Base-by-base conservation (phyloP, 2,888 invertebrate species). In the Limnephilus lunatus region DNA sequence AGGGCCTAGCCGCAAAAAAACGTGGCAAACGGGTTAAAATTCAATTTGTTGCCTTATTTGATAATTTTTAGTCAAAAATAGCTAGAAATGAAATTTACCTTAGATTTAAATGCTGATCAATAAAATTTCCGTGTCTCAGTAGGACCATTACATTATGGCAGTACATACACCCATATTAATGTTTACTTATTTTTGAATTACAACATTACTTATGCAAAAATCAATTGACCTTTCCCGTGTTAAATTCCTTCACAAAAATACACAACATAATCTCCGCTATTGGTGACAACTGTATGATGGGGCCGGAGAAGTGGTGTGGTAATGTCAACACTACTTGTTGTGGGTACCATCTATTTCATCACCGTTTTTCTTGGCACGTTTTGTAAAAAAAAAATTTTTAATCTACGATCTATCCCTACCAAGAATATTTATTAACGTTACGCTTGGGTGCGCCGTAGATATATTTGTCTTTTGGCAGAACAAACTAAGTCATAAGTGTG, bases 381-480 rank as follows among this genome's bases (percentile, higher is more conserved):
- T 68, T 7, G 9, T 25, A 68, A 68, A 68, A 25, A 68, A 25
- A 68, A 1, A 68, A n/a, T 25, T 19, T 25, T 53, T 11, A 7
- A 12, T 15, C 7, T 19, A 7, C 1, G 19, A 25, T 25, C 25
- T n/a, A 68, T 25, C 9, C 25, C 7, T 68, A 68, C 68, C 68
- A n/a, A 68, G 25, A 9, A 68, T 25, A n/a, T n/a, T 68, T 48
- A 68, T 68, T 48, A 48, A 48, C 25, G 25, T 68, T 83, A 32
- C 9, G 82, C 83, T 35, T 32, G 25, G 31, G 19, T 35, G 32
- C 82, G 32, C 82, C 31, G 25, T 83, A 35, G 35, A 32, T 32
- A 39, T 83, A 35, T 19, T 35, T 83, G 83, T 35, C 83, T 83
- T 83, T 83, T 83, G 83, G 83, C 83, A 83, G 32, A 83, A 32